Evolutionary conservation across 37 sponge, comb jelly and placozoan species (phyloP).

Genomic region (Hormiphora californensis): DNA sequence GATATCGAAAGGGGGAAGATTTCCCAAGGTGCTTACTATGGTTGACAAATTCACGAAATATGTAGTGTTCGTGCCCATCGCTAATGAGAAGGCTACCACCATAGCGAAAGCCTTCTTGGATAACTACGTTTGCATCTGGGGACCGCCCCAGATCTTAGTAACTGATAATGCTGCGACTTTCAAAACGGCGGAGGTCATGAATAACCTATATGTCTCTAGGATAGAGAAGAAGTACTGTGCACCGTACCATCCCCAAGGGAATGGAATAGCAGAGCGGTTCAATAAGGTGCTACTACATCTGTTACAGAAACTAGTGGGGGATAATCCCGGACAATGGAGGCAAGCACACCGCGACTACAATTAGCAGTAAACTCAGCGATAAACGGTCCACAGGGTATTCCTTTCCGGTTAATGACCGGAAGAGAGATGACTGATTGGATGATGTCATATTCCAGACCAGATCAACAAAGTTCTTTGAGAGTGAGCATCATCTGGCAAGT

Average conservation of each 20-base stretch:
- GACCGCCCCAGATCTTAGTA: not conserved
- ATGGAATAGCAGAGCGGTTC: constrained; percentile 2
- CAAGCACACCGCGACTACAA: not conserved
- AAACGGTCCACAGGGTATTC: not conserved
- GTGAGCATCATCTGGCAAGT: not conserved
- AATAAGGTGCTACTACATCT: constrained; percentile 22
- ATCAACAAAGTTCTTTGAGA: not conserved
- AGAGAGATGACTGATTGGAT: not conserved
- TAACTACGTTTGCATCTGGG: not conserved
- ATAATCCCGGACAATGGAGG: constrained; percentile 6
- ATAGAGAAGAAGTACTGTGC: constrained; percentile 52
- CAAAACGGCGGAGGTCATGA: constrained; percentile 2
- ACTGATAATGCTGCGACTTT: not conserved
- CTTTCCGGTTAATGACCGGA: not conserved
- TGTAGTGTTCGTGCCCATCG: not conserved
- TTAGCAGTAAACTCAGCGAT: not conserved
- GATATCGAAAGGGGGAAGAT: not conserved
- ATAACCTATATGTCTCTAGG: not conserved
- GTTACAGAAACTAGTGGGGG: constrained; percentile 5
- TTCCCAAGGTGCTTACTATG: not conserved
- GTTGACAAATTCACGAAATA: constrained; percentile 19
- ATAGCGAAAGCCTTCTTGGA: not conserved
- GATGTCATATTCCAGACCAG: not conserved
- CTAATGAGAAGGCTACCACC: not conserved
- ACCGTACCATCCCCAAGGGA: constrained; percentile 15